These are phyloP conservation scores for Semnornis frantzii DNA, from an alignment of 2,113 vertebrate species.

Conservation along the genomic window DNA sequence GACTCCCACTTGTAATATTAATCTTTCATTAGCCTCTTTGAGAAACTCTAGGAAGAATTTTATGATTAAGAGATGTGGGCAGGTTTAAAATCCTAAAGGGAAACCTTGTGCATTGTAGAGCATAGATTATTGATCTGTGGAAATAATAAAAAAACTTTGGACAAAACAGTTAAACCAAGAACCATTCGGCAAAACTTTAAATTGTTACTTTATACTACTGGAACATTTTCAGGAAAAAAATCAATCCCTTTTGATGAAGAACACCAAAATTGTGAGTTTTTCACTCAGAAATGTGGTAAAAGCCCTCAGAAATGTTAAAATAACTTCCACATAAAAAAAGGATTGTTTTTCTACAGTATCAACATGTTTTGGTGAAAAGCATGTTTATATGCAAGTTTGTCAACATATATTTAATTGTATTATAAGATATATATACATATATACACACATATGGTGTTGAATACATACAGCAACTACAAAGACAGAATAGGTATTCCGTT, in stretches of 20 bases:
- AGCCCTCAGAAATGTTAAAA: neutral
- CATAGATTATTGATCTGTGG: neutral
- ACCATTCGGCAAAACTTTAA: neutral
- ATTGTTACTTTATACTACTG: neutral
- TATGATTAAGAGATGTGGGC: neutral
- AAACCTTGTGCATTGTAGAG: neutral
- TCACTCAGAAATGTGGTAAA: neutral
- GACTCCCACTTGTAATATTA: neutral
- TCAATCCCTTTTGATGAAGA: neutral
- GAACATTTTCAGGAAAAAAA: neutral
- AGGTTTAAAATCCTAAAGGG: conserved; percentile 7
- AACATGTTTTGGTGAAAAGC: neutral
- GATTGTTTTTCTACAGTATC: neutral
- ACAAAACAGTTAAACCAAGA: neutral
- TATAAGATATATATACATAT: neutral
- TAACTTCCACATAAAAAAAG: neutral
- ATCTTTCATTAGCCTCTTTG: conserved; percentile 1
- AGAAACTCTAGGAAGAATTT: conserved; percentile 1
- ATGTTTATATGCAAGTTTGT: neutral
- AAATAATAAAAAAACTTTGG: neutral
- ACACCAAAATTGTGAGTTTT: neutral
- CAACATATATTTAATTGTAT: neutral
- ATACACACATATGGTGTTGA: neutral
- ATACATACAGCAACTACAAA: neutral
- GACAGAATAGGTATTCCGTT: neutral